Evolutionary conservation across 2,888 invertebrate species (phyloP).

Genomic region (Perizoma affinitatum): DNA sequence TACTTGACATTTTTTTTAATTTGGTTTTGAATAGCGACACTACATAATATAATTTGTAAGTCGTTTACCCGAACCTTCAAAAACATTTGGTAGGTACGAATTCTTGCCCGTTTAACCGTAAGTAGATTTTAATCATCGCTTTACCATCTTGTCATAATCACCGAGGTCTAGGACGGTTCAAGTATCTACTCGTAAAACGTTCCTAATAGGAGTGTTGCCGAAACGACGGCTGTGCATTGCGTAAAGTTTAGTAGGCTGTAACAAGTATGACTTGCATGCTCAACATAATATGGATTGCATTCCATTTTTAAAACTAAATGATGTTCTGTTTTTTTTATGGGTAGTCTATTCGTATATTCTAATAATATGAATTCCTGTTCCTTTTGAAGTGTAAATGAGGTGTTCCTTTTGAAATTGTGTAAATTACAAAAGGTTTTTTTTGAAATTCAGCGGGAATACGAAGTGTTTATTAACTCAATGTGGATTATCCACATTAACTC

Average conservation of each 20-base stretch:
- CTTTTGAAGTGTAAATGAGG: too few relatives aligned
- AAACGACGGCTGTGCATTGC: constrained; percentile 42
- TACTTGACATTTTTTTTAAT: neutral
- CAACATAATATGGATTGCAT: constrained; percentile 20
- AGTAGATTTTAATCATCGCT: constrained; percentile 43
- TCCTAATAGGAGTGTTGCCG: constrained; percentile 50
- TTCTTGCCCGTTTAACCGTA: constrained; percentile 18
- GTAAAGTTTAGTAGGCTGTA: constrained; percentile 56
- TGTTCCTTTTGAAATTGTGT: too few relatives aligned
- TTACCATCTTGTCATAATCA: constrained; percentile 40
- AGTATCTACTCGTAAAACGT: constrained; percentile 48
- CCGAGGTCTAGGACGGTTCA: constrained; percentile 54
- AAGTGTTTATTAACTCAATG: too few relatives aligned
- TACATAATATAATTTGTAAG: neutral
- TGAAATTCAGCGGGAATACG: neutral
- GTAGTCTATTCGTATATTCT: too few relatives aligned
- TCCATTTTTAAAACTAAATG: constrained; percentile 8
- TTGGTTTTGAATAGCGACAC: constrained; percentile 12
- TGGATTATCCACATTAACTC: too few relatives aligned
- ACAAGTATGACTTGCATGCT: constrained; percentile 47
- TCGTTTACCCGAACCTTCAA: neutral
- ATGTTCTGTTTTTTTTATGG: neutral
- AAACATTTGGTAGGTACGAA: constrained; percentile 5
- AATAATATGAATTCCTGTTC: too few relatives aligned
- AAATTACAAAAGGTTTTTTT: too few relatives aligned